A percentile compares a stretch with the other conserved stretches of the same genome.
Conservation (phyloP, 2,888 invertebrate genomes). For the Lomographa bimaculata region DNA sequence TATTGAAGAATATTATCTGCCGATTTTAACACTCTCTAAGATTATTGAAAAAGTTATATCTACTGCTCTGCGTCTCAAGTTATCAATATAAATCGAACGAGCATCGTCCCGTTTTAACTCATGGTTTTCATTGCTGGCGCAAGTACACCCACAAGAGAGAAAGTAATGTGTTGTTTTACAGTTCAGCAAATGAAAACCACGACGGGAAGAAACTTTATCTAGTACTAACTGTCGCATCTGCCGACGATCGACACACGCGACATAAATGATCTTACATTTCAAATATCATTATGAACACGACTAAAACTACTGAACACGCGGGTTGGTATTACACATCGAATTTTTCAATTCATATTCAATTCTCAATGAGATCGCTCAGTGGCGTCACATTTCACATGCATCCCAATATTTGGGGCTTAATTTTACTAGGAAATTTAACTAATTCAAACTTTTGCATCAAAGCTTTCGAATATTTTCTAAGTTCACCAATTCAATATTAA, state of each 20-base stretch:
- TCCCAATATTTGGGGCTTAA: constrained; percentile 20
- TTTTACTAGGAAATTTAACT: constrained; percentile 25
- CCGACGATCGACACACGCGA: background rate
- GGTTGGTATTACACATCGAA: constrained; percentile 25
- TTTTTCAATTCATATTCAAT: constrained; percentile 19
- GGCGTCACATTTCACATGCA: constrained; percentile 5
- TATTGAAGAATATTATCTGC: constrained; percentile 11
- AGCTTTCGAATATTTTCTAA: constrained; percentile 20
- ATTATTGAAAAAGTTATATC: constrained; percentile 30
- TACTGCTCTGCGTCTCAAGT: constrained; percentile 32
- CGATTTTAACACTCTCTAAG: constrained; percentile 18
- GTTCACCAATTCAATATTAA: constrained; percentile 13
- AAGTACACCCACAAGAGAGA: too few species aligned
- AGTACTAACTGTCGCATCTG: constrained; percentile 11
- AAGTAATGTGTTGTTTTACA: too few species aligned
- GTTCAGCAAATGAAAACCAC: constrained; percentile 43
- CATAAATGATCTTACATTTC: constrained; percentile 2
- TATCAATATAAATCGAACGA: constrained; percentile 18
- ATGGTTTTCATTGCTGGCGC: constrained; percentile 31
- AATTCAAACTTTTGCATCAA: constrained; percentile 16
- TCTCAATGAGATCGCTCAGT: constrained; percentile 8
- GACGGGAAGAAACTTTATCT: constrained; percentile 36
- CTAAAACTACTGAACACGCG: constrained; percentile 24
- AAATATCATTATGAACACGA: constrained; percentile 18
- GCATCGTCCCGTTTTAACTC: constrained; percentile 37